Evolutionary conservation across 2,797 vertebrate species (phyloP).

Genomic region (Tenualosa thibaudeaui): DNA sequence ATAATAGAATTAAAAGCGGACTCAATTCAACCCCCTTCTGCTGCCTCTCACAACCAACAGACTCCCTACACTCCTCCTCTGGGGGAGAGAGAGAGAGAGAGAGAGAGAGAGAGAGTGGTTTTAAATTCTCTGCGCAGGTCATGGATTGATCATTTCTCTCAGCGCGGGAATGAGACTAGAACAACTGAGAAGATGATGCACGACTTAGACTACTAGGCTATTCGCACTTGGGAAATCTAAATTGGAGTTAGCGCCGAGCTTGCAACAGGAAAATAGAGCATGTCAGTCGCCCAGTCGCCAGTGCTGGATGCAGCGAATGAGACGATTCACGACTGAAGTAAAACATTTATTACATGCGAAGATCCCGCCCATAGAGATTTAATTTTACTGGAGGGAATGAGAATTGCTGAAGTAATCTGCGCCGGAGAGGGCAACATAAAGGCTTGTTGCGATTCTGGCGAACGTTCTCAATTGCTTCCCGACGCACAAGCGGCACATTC

Average conservation of each 20-base stretch:
- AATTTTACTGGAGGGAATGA: background rate
- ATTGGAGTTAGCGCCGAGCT: background rate
- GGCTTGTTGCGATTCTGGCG: background rate
- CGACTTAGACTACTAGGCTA: background rate
- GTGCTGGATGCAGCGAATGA: background rate
- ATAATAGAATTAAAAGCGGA: background rate
- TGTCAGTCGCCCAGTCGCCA: background rate
- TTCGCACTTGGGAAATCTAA: slow-evolving; percentile 16
- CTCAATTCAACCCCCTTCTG: background rate
- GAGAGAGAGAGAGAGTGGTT: slow-evolving; percentile 25
- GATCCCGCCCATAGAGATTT: background rate
- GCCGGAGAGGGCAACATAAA: background rate
- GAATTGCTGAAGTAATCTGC: background rate
- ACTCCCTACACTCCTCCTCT: background rate
- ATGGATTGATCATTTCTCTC: slow-evolving; percentile 21
- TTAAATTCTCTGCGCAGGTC: slow-evolving; percentile 25
- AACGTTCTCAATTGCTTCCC: background rate
- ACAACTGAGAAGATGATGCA: background rate
- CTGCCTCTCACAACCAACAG: background rate
- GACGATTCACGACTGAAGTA: background rate
- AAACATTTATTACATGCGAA: background rate
- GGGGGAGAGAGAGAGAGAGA: slow-evolving; percentile 12
- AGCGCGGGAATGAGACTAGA: background rate
- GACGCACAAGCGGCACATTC: background rate
- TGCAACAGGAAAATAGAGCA: background rate